phyloP scores from a whole-genome alignment of 23 tunicate genomes.

The Styela clava region DNA sequence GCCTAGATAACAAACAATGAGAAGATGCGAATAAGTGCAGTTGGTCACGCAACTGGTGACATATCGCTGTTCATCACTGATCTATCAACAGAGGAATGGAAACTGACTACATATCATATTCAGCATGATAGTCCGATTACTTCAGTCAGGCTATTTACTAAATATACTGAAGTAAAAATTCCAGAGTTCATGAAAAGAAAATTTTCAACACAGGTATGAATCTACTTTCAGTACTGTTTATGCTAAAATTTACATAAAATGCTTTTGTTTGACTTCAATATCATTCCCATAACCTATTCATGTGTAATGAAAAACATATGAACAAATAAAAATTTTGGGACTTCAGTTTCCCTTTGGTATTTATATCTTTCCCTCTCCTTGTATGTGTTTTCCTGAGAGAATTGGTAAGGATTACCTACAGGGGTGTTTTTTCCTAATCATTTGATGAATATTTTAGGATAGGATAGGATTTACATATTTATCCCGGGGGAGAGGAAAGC shows the following conservation, averaged over 20 bases:
- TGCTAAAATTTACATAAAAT: neutral
- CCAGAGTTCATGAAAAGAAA: conserved; percentile 20
- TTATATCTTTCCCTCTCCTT: no score
- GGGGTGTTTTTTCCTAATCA: no score
- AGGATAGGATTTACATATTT: no score
- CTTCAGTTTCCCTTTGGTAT: no score
- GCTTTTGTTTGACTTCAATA: no score
- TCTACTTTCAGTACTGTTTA: neutral
- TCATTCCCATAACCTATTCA: neutral
- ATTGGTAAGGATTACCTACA: no score
- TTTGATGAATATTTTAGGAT: no score
- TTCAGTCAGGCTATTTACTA: conserved; percentile 30
- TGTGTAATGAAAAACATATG: no score
- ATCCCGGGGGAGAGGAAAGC: no score
- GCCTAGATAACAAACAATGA: neutral
- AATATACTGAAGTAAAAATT: neutral
- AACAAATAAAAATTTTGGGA: no score
- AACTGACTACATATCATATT: conserved; percentile 3
- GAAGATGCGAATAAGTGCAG: conserved; percentile 39
- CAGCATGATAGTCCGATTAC: conserved; percentile 69
- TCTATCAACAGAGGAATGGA: conserved; percentile 29
- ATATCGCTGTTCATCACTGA: conserved; percentile 44
- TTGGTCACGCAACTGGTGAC: conserved; percentile 54
- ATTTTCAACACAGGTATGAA: neutral
- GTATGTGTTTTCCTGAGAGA: no score